Percentiles rank a stretch among this genome's conserved stretches.
phyloP scores from a whole-genome alignment of 2,113 vertebrate genomes.

The Caloenas nicobarica region DNA sequence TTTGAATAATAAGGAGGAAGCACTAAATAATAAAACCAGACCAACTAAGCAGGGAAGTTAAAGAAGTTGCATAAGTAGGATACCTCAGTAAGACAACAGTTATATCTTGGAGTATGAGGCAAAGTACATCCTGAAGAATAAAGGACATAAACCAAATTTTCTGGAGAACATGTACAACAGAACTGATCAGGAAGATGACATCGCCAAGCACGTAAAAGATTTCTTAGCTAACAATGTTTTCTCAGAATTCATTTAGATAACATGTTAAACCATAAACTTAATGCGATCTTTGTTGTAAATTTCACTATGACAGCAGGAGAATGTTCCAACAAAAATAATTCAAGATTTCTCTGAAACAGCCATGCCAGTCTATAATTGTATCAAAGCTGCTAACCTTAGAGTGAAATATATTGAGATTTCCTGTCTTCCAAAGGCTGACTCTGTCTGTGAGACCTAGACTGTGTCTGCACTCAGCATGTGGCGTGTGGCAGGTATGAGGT shows the following conservation, averaged over 20 bases:
- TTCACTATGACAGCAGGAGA: background rate
- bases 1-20: background rate
- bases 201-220: background rate
- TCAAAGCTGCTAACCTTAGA: background rate
- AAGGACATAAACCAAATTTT: background rate
- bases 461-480: fast-evolving
- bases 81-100: background rate
- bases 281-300: background rate
- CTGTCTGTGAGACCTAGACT: background rate
- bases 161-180: background rate
- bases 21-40: background rate
- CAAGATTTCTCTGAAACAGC: background rate
- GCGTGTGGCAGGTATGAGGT: background rate
- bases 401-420: background rate
- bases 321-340: background rate
- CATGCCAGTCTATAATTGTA: background rate
- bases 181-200: background rate
- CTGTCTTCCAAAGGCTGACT: background rate
- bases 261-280: background rate
- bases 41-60: background rate
- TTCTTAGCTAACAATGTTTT: background rate
- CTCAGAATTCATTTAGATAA: background rate
- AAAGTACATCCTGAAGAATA: background rate
- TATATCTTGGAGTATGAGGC: background rate
- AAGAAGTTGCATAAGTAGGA: background rate